These are phyloP conservation scores for Hofmannophila pseudospretella DNA, from an alignment of 2,888 invertebrate genomes.

Conservation along the genomic window DNA sequence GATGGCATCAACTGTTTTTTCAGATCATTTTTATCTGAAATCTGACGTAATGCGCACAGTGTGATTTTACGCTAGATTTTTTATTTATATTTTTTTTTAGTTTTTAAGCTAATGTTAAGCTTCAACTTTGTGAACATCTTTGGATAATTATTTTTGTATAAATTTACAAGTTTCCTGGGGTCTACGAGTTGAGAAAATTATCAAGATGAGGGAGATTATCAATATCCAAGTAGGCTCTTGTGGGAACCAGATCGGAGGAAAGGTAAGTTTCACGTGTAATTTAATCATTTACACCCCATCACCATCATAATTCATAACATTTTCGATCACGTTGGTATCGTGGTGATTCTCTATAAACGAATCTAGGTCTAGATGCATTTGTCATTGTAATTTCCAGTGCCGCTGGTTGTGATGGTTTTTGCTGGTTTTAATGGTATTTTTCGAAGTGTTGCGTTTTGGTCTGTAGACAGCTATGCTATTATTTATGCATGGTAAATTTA, in stretches of 20 bases:
- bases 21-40: constrained; percentile 46
- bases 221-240: constrained; percentile 88
- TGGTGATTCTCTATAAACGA: too few relatives aligned
- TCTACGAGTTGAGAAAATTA: constrained; percentile 34
- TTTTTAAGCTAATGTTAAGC: constrained; percentile 68
- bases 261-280: constrained; percentile 72
- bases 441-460: too few relatives aligned
- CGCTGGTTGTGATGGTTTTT: too few relatives aligned
- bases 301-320: too few relatives aligned
- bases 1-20: constrained; percentile 12
- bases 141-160: constrained; percentile 40
- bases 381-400: too few relatives aligned
- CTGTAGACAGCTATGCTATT: too few relatives aligned
- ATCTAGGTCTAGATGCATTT: too few relatives aligned
- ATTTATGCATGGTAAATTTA: too few relatives aligned
- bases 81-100: constrained; percentile 49
- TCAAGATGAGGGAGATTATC: constrained; percentile 88
- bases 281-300: too few relatives aligned
- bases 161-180: constrained; percentile 54
- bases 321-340: too few relatives aligned
- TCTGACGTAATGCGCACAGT: constrained; percentile 56
- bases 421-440: too few relatives aligned
- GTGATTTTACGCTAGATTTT: constrained; percentile 43
- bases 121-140: constrained; percentile 42
- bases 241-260: constrained; percentile 75